A percentile compares a stretch with the other conserved stretches of the same genome.
Evolutionary conservation across 2,888 invertebrate species (phyloP).

Genomic region (Anticlea derivata): DNA sequence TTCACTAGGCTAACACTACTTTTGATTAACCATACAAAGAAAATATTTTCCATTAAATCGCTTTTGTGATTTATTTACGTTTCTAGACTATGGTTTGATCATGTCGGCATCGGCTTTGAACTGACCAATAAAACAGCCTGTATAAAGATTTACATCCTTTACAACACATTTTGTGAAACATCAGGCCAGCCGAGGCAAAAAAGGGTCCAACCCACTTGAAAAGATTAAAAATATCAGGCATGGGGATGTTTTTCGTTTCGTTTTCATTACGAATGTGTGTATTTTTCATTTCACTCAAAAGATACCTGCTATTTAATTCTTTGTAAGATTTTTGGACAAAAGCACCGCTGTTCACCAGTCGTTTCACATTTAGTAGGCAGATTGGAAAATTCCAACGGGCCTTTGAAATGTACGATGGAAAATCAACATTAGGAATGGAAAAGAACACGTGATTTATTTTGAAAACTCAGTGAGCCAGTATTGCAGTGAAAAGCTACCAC

Average conservation of each 20-base stretch:
- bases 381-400: slow-evolving; percentile 16
- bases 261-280: slow-evolving; percentile 11
- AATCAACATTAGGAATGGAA: slow-evolving; percentile 13
- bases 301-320: slow-evolving; percentile 7
- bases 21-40: too few species aligned
- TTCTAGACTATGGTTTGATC: too few species aligned
- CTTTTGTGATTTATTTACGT: too few species aligned
- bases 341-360: slow-evolving; percentile 5
- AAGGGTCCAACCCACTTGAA: slow-evolving; percentile 10
- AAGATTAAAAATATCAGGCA: slow-evolving; percentile 3
- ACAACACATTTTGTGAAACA: slow-evolving; percentile 2
- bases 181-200: background rate
- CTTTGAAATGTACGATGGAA: slow-evolving; percentile 11
- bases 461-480: slow-evolving; percentile 3
- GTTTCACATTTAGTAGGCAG: slow-evolving; percentile 12
- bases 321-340: slow-evolving; percentile 13
- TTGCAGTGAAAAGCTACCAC: background rate
- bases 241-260: background rate
- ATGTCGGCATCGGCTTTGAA: too few species aligned
- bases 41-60: too few species aligned
- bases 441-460: slow-evolving; percentile 7
- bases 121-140: too few species aligned
- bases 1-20: too few species aligned
- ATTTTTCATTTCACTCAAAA: slow-evolving; percentile 7
- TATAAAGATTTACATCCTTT: background rate